Percentiles rank a stretch among this genome's conserved stretches.
These are phyloP conservation scores for Tragelaphus imberbis DNA, from an alignment of 2,113 vertebrate species.

Conservation along the genomic window DNA sequence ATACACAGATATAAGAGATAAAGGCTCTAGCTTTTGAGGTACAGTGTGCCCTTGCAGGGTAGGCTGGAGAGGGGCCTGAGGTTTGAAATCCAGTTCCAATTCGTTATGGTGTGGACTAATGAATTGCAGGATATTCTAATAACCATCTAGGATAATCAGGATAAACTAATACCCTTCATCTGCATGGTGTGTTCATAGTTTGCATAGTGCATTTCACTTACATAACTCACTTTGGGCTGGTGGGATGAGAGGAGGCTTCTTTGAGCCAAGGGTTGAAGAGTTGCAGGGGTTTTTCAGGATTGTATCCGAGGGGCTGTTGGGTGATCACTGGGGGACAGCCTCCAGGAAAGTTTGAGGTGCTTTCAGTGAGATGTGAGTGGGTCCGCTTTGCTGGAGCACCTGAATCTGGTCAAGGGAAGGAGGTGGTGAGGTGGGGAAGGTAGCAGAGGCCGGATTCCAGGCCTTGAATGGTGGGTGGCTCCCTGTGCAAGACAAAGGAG, in stretches of 20 bases:
- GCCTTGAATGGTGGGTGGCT: background rate
- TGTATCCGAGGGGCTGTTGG: background rate
- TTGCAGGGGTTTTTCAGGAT: background rate
- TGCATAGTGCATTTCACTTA: background rate
- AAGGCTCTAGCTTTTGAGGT: background rate
- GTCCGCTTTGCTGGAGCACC: background rate
- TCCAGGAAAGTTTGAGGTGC: background rate
- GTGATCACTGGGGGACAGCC: background rate
- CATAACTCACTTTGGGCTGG: background rate
- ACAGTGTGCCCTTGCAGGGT: background rate
- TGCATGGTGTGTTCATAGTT: background rate
- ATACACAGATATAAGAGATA: background rate
- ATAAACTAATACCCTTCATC: background rate
- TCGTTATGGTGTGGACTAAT: background rate
- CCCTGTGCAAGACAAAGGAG: background rate
- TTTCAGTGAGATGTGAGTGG: background rate
- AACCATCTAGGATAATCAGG: background rate
- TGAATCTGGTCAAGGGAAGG: background rate
- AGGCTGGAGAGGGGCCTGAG: background rate
- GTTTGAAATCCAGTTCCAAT: slow-evolving; percentile 21
- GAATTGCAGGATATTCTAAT: background rate
- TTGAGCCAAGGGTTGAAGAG: background rate
- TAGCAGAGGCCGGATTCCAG: background rate
- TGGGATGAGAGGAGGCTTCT: background rate
- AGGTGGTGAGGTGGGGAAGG: background rate